A percentile compares a stretch with the other conserved stretches of the same genome.
Evolutionary conservation across 2,797 vertebrate genomes (phyloP).

Genomic region (Numenius phaeopus): DNA sequence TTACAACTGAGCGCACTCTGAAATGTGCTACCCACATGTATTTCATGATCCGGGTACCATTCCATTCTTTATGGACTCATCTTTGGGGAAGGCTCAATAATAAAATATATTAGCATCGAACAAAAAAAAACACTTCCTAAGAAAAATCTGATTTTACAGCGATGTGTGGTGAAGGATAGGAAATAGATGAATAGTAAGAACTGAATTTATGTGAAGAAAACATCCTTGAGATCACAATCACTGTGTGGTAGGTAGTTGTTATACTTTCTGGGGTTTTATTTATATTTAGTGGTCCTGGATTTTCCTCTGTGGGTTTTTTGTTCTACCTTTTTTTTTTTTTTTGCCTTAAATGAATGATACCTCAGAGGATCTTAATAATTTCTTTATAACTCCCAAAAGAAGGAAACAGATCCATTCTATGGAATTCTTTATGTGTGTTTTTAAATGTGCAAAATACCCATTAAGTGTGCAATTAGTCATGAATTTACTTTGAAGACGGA

Average conservation of each 20-base stretch:
- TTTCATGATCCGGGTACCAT: neutral
- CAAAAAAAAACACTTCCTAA: neutral
- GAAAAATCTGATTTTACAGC: neutral
- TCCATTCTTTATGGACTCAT: neutral
- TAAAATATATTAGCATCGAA: neutral
- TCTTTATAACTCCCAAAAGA: neutral
- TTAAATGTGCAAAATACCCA: neutral
- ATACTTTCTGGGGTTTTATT: neutral
- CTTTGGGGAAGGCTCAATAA: neutral
- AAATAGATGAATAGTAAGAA: neutral
- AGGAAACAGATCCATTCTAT: fast-evolving
- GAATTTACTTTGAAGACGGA: neutral
- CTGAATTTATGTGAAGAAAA: neutral
- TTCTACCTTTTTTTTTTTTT: neutral
- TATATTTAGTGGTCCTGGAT: neutral
- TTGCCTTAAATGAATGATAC: neutral
- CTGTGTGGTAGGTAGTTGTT: neutral
- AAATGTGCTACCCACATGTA: neutral
- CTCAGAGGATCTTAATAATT: neutral
- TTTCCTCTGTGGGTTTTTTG: neutral
- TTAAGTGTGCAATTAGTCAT: neutral
- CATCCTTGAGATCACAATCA: neutral
- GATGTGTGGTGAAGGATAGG: neutral
- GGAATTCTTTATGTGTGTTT: neutral
- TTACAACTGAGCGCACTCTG: neutral